Percentiles rank a stretch among this genome's conserved stretches.
Conservation (phyloP, 2,888 invertebrate species). For the Idaea aversata region DNA sequence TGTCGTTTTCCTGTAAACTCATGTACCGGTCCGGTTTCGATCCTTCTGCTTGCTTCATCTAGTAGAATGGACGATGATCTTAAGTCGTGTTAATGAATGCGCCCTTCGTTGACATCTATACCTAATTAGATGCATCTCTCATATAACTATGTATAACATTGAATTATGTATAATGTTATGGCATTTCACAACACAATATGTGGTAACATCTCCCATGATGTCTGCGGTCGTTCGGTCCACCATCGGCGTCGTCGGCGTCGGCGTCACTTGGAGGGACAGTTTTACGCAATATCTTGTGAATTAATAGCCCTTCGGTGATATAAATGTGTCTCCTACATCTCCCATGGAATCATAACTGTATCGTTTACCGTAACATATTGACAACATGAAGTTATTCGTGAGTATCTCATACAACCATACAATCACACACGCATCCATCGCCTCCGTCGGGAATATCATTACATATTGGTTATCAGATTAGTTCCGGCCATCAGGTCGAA, state of each 20-base stretch:
- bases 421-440: no score
- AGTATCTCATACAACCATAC: conserved; percentile 32
- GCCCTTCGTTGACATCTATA: conserved; percentile 7
- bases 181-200: conserved; percentile 20
- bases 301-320: conserved; percentile 37
- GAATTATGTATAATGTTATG: conserved; percentile 20
- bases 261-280: conserved; percentile 26
- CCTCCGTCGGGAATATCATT: conserved; percentile 1
- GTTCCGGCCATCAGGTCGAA: background rate
- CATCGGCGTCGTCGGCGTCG: background rate
- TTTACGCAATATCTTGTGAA: conserved; percentile 36
- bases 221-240: conserved; percentile 4
- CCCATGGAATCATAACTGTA: conserved; percentile 30
- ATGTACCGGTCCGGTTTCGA: no score
- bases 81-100: background rate
- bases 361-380: conserved; percentile 21
- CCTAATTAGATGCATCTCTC: conserved; percentile 10
- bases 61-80: background rate
- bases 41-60: no score
- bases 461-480: conserved; percentile 11
- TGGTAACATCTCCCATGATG: conserved; percentile 22
- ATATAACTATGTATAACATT: conserved; percentile 15
- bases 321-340: conserved; percentile 36
- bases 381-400: conserved; percentile 55
- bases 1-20: no score